Evolutionary conservation across 2,113 vertebrate genomes (phyloP).

Genomic region (Balaenoptera acutorostrata): DNA sequence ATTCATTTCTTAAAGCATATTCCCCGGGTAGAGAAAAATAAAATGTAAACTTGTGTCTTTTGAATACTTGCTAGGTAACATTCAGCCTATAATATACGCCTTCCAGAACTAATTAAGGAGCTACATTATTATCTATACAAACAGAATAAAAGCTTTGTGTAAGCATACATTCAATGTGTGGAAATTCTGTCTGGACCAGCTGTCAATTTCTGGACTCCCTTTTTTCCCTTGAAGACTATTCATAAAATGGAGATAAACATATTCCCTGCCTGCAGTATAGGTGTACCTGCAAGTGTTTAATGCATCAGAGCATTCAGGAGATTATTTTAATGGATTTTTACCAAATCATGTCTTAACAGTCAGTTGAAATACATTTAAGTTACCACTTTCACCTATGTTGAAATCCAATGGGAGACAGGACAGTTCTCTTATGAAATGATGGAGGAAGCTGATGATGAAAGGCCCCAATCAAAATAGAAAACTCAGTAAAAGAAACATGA

Average conservation of each 20-base stretch:
- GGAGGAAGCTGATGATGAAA: slow-evolving; percentile 44
- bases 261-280: slow-evolving; percentile 56
- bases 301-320: not conserved
- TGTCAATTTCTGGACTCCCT: slow-evolving; percentile 49
- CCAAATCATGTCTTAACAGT: slow-evolving; percentile 34
- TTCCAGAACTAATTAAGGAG: slow-evolving; percentile 71
- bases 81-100: slow-evolving; percentile 43
- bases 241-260: slow-evolving; percentile 60
- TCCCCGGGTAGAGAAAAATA: slow-evolving; percentile 50
- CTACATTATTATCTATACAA: slow-evolving; percentile 71
- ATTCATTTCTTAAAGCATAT: slow-evolving; percentile 67
- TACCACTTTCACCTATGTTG: not conserved
- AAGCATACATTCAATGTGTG: slow-evolving; percentile 52
- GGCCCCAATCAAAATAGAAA: not conserved
- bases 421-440: slow-evolving; percentile 17
- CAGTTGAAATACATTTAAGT: slow-evolving; percentile 12
- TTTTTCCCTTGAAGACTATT: slow-evolving; percentile 18
- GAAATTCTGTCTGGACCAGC: slow-evolving; percentile 62
- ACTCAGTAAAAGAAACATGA: not conserved
- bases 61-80: slow-evolving; percentile 61
- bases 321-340: slow-evolving; percentile 29
- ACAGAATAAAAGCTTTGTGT: slow-evolving; percentile 64
- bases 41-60: slow-evolving; percentile 47
- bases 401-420: not conserved
- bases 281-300: slow-evolving; percentile 43